These are phyloP conservation scores for Trichosurus vulpecula DNA, from an alignment of 2,797 vertebrate genomes.

Conservation along the genomic window DNA sequence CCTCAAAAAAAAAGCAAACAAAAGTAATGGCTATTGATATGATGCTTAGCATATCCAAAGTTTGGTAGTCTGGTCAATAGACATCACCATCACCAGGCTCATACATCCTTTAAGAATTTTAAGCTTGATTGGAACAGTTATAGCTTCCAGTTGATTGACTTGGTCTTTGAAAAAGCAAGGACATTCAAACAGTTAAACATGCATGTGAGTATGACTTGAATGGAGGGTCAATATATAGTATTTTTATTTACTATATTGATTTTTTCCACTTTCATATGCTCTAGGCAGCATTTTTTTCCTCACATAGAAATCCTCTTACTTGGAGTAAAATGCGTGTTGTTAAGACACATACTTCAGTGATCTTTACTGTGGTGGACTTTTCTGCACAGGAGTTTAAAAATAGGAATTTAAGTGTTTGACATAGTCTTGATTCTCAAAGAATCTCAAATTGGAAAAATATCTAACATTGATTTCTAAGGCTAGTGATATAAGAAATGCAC, in stretches of 20 bases:
- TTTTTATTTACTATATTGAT: not conserved
- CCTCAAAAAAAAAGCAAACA: not conserved
- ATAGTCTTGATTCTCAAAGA: not conserved
- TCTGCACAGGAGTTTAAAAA: not conserved
- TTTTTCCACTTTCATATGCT: not conserved
- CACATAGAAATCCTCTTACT: not conserved
- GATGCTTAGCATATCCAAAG: not conserved
- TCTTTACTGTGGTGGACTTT: not conserved
- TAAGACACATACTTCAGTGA: not conserved
- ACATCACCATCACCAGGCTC: not conserved
- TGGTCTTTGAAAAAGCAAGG: not conserved
- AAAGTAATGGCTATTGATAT: not conserved
- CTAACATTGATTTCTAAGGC: not conserved
- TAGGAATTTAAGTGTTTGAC: not conserved
- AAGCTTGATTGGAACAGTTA: not conserved
- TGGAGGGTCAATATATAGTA: not conserved
- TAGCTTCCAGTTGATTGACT: not conserved
- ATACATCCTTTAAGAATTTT: not conserved
- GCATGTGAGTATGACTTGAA: not conserved
- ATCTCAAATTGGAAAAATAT: constrained; percentile 4
- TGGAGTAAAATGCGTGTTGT: not conserved
- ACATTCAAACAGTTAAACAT: not conserved
- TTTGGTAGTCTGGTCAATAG: not conserved
- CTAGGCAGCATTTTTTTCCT: not conserved
- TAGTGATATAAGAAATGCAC: not conserved